Percentiles rank a stretch among this genome's conserved stretches.
Evolutionary conservation across 2,113 vertebrate genomes (phyloP).

Genomic region (Grammomys dolichurus): DNA sequence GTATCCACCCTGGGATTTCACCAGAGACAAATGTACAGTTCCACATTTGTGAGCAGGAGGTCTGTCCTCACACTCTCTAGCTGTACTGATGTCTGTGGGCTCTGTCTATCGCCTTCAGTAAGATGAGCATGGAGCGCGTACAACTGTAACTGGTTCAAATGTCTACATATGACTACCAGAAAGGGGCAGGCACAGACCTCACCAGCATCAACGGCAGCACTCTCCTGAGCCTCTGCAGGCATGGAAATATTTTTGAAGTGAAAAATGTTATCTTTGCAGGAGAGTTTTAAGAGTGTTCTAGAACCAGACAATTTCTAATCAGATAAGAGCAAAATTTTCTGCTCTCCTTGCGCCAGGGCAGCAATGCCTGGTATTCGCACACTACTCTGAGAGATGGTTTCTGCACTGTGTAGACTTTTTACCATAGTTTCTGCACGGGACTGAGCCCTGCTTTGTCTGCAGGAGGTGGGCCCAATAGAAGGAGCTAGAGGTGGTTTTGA

Average conservation of each 20-base stretch:
- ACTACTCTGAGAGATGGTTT: not conserved
- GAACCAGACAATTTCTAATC: constrained; percentile 1
- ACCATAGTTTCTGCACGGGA: not conserved
- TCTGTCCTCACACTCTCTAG: not conserved
- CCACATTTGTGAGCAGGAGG: not conserved
- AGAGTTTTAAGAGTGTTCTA: not conserved
- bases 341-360: not conserved
- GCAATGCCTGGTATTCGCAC: not conserved
- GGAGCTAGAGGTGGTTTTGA: not conserved
- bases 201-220: not conserved
- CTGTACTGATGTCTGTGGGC: not conserved
- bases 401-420: not conserved
- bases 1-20: not conserved
- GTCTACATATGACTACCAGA: constrained; percentile 5
- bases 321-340: not conserved
- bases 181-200: constrained; percentile 6
- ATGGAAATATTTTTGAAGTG: constrained; percentile 31
- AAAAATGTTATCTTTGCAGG: constrained; percentile 49
- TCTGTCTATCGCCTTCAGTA: constrained; percentile 48
- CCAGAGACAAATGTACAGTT: not conserved
- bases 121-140: not conserved
- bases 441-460: not conserved
- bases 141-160: not conserved
- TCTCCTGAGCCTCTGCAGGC: not conserved
- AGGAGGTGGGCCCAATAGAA: not conserved